phyloP scores from a whole-genome alignment of 2,888 invertebrate genomes.

The Folsomia manolachei region DNA sequence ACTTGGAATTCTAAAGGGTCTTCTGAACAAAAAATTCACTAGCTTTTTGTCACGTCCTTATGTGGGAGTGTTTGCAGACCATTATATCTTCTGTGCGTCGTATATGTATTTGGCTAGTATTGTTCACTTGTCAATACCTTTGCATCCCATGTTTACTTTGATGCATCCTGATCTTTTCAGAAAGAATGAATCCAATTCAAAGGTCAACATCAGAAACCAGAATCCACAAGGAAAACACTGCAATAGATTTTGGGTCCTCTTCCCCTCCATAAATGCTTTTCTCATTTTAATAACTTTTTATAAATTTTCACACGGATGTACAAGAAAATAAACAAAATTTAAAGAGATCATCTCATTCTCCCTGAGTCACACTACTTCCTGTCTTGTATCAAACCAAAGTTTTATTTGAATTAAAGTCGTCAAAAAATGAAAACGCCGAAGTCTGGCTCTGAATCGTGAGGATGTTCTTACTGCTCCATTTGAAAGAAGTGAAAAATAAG shows the following conservation, averaged over 20 bases:
- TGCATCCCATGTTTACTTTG: background rate
- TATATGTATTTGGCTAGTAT: background rate
- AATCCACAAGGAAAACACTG: background rate
- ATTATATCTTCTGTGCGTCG: too few relatives aligned
- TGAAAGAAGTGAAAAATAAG: background rate
- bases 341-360: background rate
- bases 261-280: too few relatives aligned
- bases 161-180: background rate
- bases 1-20: too few relatives aligned
- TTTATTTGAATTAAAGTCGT: background rate
- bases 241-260: background rate
- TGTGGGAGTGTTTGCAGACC: too few relatives aligned
- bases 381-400: background rate
- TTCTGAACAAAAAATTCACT: too few relatives aligned
- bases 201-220: background rate
- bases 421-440: too few relatives aligned
- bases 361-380: background rate
- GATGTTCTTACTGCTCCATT: too few relatives aligned
- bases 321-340: background rate
- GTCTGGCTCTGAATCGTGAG: background rate
- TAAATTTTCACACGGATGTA: constrained; percentile 17
- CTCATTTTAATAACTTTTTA: background rate
- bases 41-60: too few relatives aligned
- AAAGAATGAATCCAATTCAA: background rate
- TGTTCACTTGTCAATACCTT: background rate